Evolutionary conservation across 2,113 vertebrate genomes (phyloP).

Genomic region (Heterochromis multidens): DNA sequence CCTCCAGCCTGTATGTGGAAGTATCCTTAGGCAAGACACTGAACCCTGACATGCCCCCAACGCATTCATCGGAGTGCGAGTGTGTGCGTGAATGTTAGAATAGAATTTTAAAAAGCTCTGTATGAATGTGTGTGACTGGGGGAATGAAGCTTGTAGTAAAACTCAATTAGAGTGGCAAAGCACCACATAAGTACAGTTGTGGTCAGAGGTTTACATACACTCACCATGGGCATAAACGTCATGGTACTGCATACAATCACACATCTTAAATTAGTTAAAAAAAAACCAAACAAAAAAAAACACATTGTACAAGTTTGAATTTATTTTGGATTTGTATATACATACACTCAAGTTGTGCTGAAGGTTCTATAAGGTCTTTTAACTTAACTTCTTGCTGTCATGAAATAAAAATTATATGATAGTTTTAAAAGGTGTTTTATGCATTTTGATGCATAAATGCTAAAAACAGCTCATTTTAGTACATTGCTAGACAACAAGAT

Average conservation of each 20-base stretch:
- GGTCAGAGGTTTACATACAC: fast-evolving
- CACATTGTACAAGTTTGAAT: no score
- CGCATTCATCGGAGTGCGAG: not conserved
- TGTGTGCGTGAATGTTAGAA: not conserved
- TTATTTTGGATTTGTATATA: not conserved
- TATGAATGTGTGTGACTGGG: not conserved
- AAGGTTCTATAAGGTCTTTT: not conserved
- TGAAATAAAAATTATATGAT: not conserved
- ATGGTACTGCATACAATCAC: no score
- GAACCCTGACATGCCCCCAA: not conserved
- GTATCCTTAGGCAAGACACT: not conserved
- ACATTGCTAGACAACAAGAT: not conserved
- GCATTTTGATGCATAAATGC: not conserved
- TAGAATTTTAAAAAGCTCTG: not conserved
- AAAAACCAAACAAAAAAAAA: no score
- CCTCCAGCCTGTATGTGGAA: not conserved
- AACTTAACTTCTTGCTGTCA: not conserved
- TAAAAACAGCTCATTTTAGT: not conserved
- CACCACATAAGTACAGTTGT: not conserved
- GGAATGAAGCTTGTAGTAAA: not conserved
- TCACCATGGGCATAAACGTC: not conserved
- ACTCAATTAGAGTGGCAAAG: not conserved
- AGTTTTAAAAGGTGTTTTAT: not conserved
- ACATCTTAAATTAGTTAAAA: no score
- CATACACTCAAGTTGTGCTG: not conserved